Base-by-base conservation (phyloP, 2,113 vertebrate species). In the Grammomys dolichurus region DNA sequence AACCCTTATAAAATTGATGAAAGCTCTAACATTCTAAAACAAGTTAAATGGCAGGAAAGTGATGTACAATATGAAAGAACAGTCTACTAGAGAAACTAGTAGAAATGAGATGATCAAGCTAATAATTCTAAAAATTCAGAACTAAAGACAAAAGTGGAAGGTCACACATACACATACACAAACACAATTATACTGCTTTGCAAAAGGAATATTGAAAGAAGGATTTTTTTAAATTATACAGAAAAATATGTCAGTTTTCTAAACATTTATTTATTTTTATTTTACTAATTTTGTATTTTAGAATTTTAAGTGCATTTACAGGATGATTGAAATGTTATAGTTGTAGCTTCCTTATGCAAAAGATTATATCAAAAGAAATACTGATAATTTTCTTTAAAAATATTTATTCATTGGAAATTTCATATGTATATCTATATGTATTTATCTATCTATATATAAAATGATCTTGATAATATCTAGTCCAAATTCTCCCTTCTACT, bases 211-310 rank as follows among this genome's bases (percentile, higher is more conserved):
- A 22, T 81, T 22, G 51, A 56, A 56, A n/a, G 9, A 81, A 81
- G 33, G 51, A 56, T n/a, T 56, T 33, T n/a, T 80, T n/a, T 81
- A 56, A 81, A 56, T 81, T 54, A 56, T 56, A 81, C 19, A 81
- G 56, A 56, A 56, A 36, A 80, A 19, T 22, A 54, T 2, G 11
- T 54, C 31, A 11, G 20, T 80, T 48, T 78, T 54, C 7, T 28
- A 65, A 65, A 56, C 51, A 81, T 56, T 56, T n/a, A n/a, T n/a
- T 1, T 54, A 24, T 81, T 82, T 82, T 82, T 36, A 82, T 94
- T 94, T 81, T 60, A 43, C 3, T 54, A 48, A 69, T 91, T 93
- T 94, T 90, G 5, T 65, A 80, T 92, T 96, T 88, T 86, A 94
- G 31, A 89, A 19, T 88, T 88, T 92, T 77, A 89, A 88, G 36